Evolutionary conservation across 2,797 vertebrate genomes (phyloP).

Genomic region (Petrocephalus schoutedeni): DNA sequence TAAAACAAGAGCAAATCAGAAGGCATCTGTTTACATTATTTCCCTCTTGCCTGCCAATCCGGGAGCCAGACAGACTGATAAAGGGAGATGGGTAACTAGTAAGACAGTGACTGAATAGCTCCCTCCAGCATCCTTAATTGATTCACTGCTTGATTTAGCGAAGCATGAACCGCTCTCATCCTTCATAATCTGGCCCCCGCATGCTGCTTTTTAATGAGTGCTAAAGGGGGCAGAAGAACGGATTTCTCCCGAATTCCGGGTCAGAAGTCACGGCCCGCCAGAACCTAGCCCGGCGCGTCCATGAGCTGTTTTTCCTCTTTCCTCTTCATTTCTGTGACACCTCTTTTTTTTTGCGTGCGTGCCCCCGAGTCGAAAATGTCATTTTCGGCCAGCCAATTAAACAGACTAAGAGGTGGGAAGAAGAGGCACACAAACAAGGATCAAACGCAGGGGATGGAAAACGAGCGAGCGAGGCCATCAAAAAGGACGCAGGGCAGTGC

Average conservation of each 20-base stretch:
- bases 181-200: constrained; percentile 29
- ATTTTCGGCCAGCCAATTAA: constrained; percentile 7
- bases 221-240: background rate
- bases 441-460: background rate
- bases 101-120: constrained; percentile 36
- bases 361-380: constrained; percentile 6
- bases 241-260: background rate
- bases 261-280: background rate
- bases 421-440: background rate
- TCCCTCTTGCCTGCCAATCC: constrained; percentile 32
- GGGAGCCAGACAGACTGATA: constrained; percentile 29
- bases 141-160: constrained; percentile 36
- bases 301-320: background rate
- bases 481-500: background rate
- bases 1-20: background rate
- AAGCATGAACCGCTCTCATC: constrained; percentile 28
- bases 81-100: constrained; percentile 22
- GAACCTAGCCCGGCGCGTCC: background rate
- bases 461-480: background rate
- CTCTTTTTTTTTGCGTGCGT: background rate
- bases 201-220: constrained; percentile 12
- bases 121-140: constrained; percentile 37
- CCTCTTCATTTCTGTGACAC: background rate
- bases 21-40: constrained; percentile 12
- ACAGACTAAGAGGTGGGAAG: background rate